phyloP scores from a whole-genome alignment of 2,888 invertebrate genomes.

The Beris chalybata region DNA sequence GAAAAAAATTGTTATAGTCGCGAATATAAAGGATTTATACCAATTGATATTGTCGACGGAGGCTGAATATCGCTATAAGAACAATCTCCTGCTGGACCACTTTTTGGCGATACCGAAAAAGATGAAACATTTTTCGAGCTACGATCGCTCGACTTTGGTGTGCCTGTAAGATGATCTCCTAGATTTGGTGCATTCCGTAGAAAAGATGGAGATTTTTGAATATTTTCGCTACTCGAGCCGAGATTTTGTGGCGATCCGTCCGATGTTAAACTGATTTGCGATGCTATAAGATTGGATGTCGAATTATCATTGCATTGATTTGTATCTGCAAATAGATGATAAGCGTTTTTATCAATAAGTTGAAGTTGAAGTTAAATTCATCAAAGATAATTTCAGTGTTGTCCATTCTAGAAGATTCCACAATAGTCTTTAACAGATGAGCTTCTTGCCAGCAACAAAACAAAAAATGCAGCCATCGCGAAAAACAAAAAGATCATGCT shows the following conservation, averaged over 20 bases:
- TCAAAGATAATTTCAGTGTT: no score
- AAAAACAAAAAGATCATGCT: no score
- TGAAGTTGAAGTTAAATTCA: no score
- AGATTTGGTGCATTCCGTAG: slow-evolving; percentile 34
- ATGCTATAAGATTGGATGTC: slow-evolving; percentile 17
- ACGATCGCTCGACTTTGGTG: slow-evolving; percentile 36
- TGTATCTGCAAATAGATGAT: slow-evolving; percentile 19
- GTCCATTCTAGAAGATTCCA: no score
- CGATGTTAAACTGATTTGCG: slow-evolving; percentile 43
- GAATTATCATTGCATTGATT: slow-evolving; percentile 32
- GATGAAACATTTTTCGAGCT: slow-evolving; percentile 35
- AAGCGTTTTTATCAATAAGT: no score
- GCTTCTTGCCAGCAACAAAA: no score
- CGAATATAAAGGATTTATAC: neutral
- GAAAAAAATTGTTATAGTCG: neutral
- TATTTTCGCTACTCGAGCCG: slow-evolving; percentile 37
- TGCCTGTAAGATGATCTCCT: slow-evolving; percentile 3
- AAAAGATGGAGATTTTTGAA: slow-evolving; percentile 38
- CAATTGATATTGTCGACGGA: slow-evolving; percentile 21
- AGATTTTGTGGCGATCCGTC: slow-evolving; percentile 41
- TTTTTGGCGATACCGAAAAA: slow-evolving; percentile 33
- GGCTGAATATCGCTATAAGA: slow-evolving; percentile 29
- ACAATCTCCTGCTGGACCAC: slow-evolving; percentile 31
- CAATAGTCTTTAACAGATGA: no score
- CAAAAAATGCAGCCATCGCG: no score